These are phyloP conservation scores for Rhinatrema bivittatum DNA, from an alignment of 2,797 vertebrate species.

Conservation along the genomic window DNA sequence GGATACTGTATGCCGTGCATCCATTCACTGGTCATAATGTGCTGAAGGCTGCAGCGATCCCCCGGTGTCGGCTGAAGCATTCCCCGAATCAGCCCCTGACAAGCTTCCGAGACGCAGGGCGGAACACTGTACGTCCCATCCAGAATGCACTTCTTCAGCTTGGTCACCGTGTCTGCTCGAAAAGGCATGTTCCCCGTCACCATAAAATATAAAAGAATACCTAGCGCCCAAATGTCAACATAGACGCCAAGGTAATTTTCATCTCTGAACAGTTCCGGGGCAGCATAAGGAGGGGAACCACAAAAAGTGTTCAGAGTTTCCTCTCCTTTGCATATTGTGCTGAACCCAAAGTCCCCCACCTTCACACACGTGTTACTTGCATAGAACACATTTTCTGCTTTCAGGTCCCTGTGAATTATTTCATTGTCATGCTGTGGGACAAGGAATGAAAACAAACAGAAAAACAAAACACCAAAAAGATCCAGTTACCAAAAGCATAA, in stretches of 20 bases:
- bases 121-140: constrained; percentile 77
- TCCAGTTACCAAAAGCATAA: no score
- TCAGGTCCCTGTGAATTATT: constrained; percentile 91
- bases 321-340: constrained; percentile 79
- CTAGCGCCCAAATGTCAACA: constrained; percentile 91
- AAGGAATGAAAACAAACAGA: constrained; percentile 1
- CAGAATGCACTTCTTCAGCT: constrained; percentile 88
- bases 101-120: constrained; percentile 70
- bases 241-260: constrained; percentile 80
- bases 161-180: constrained; percentile 88
- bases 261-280: constrained; percentile 88
- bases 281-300: constrained; percentile 90
- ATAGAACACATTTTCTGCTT: constrained; percentile 93
- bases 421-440: constrained; percentile 80
- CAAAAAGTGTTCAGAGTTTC: constrained; percentile 93
- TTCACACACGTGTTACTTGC: constrained; percentile 84
- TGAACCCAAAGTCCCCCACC: constrained; percentile 96
- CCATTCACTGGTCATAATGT: constrained; percentile 89
- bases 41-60: constrained; percentile 72
- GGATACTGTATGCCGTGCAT: constrained; percentile 78
- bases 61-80: constrained; percentile 77
- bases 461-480: no score
- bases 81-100: constrained; percentile 76
- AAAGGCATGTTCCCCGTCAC: constrained; percentile 87
- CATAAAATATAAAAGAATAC: constrained; percentile 92